phyloP scores from a whole-genome alignment of 2,113 vertebrate species.

The Nycticryphes semicollaris region DNA sequence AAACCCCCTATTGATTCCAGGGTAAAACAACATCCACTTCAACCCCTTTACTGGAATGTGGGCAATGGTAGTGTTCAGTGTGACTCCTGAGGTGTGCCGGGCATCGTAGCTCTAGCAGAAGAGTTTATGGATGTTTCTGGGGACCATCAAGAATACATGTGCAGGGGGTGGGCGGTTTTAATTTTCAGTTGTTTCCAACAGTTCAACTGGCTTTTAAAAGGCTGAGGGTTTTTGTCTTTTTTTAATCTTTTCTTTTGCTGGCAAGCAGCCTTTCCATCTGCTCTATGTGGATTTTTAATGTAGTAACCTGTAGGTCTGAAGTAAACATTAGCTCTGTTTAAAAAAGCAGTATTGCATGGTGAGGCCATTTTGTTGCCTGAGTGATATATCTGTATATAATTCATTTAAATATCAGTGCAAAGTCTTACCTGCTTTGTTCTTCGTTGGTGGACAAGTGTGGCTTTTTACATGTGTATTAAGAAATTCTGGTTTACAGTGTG shows the following conservation, averaged over 20 bases:
- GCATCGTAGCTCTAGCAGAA: not conserved
- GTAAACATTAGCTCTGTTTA: not conserved
- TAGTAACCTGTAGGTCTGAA: slow-evolving; percentile 41
- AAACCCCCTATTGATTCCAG: not conserved
- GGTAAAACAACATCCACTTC: not conserved
- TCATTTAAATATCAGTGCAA: not conserved
- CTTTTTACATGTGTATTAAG: not conserved
- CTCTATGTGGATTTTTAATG: slow-evolving; percentile 13
- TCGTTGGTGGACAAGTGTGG: not conserved
- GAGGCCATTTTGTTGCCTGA: not conserved
- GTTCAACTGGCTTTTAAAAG: slow-evolving; percentile 37
- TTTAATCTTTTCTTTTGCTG: slow-evolving; percentile 10
- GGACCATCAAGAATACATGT: not conserved
- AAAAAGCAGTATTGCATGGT: not conserved
- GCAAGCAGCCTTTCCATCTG: slow-evolving; percentile 45
- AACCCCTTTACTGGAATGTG: not conserved
- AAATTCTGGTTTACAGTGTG: not conserved
- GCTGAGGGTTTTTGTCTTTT: not conserved
- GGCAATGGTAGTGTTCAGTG: not conserved
- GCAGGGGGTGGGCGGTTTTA: not conserved
- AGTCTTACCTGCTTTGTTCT: not conserved
- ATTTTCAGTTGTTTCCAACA: slow-evolving; percentile 10
- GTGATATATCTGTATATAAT: not conserved
- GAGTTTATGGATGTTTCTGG: not conserved
- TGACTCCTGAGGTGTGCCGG: not conserved